These are phyloP conservation scores for Choristoneura fumiferana DNA, from an alignment of 1,140 invertebrate species.

Conservation along the genomic window DNA sequence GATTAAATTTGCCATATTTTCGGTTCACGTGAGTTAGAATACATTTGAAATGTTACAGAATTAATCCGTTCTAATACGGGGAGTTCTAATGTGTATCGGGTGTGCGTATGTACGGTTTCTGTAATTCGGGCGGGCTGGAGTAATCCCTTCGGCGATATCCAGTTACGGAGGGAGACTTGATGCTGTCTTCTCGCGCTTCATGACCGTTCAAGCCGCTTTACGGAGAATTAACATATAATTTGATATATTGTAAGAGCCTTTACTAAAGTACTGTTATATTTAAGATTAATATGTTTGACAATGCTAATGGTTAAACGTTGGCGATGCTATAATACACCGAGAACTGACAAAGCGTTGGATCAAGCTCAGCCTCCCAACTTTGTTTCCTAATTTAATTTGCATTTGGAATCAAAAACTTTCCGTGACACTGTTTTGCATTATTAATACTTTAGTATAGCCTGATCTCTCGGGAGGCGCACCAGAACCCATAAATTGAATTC, in stretches of 20 bases:
- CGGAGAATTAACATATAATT: background rate
- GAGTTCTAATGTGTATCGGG: constrained; percentile 65
- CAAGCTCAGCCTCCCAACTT: constrained; percentile 60
- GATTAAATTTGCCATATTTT: constrained; percentile 41
- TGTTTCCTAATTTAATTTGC: constrained; percentile 76
- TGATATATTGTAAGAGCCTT: background rate
- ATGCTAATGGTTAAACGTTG: constrained; percentile 42
- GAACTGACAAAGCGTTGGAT: constrained; percentile 49
- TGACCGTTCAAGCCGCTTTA: background rate
- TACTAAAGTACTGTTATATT: background rate
- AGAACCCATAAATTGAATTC: constrained; percentile 78
- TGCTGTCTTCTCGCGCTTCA: constrained; percentile 38
- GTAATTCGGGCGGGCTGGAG: constrained; percentile 67
- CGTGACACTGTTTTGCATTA: constrained; percentile 79
- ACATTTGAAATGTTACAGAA: constrained; percentile 51
- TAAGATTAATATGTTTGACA: background rate
- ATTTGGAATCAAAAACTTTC: constrained; percentile 76
- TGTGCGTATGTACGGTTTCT: constrained; percentile 71
- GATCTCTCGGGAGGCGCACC: constrained; percentile 72
- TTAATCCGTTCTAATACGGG: constrained; percentile 68
- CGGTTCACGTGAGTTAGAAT: constrained; percentile 35
- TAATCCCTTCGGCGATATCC: constrained; percentile 68
- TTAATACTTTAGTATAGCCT: constrained; percentile 74
- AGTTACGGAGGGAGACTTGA: constrained; percentile 50
- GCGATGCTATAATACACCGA: constrained; percentile 51